These are phyloP conservation scores for Ranitomeya imitator DNA, from an alignment of 2,113 vertebrate genomes.

Conservation along the genomic window DNA sequence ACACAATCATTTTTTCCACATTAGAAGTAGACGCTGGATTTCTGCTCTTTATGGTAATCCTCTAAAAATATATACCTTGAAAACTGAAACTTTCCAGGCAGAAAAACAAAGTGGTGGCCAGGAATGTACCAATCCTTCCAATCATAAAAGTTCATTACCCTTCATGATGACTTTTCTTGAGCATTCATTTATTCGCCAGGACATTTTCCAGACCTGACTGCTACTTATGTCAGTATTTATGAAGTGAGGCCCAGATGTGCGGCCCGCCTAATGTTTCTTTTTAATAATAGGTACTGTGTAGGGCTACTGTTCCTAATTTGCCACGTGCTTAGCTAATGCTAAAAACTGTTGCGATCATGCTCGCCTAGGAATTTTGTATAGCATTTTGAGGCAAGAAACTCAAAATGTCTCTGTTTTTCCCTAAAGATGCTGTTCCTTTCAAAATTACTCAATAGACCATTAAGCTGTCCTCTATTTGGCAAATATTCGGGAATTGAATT, in stretches of 20 bases:
- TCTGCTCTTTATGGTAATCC: not conserved
- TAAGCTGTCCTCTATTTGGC: too few relatives aligned
- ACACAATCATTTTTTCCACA: slow-evolving; percentile 31
- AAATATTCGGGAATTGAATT: too few relatives aligned
- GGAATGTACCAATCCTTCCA: not conserved
- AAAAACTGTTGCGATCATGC: not conserved
- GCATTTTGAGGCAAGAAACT: not conserved
- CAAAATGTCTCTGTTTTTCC: too few relatives aligned
- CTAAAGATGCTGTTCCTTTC: too few relatives aligned
- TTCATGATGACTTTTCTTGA: slow-evolving; percentile 8
- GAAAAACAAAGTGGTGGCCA: slow-evolving; percentile 10
- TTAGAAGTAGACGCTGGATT: not conserved
- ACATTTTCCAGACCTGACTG: not conserved
- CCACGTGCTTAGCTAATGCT: not conserved
- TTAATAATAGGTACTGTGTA: slow-evolving; percentile 13
- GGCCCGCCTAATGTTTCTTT: not conserved
- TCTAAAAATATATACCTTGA: slow-evolving; percentile 39
- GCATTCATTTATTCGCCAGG: not conserved
- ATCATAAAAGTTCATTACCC: slow-evolving; percentile 21
- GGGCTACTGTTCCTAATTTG: slow-evolving; percentile 42
- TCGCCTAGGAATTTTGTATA: not conserved
- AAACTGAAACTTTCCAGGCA: slow-evolving; percentile 18
- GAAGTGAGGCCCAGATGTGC: slow-evolving; percentile 5
- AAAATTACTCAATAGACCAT: too few relatives aligned
- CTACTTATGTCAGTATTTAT: slow-evolving; percentile 15